A percentile compares a stretch with the other conserved stretches of the same genome.
phyloP scores from a whole-genome alignment of 2,797 vertebrate species.

The Spinibarbus caldwelli region DNA sequence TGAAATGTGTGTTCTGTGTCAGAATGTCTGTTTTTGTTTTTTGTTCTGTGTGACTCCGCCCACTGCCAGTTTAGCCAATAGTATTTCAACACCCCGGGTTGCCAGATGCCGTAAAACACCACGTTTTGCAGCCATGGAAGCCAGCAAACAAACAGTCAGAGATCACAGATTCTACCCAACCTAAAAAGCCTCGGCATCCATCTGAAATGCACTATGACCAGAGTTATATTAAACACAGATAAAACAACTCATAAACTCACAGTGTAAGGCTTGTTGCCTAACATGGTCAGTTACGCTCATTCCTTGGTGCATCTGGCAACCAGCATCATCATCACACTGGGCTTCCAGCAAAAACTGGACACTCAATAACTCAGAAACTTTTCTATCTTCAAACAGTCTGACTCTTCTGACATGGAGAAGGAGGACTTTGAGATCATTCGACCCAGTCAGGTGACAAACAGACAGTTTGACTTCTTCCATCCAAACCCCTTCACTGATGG shows the following conservation, averaged over 20 bases:
- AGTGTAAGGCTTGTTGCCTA: no score
- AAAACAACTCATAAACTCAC: no score
- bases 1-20: no score
- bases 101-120: not conserved
- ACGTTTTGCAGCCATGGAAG: not conserved
- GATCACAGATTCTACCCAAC: no score
- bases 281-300: not conserved
- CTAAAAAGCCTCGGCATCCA: no score
- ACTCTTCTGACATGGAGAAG: constrained; percentile 72
- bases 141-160: no score
- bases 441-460: constrained; percentile 57
- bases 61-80: no score
- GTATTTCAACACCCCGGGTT: no score
- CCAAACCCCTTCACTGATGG: constrained; percentile 91
- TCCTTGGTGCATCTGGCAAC: not conserved
- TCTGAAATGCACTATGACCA: not conserved
- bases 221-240: not conserved
- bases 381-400: constrained; percentile 48
- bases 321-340: not conserved
- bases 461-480: constrained; percentile 91
- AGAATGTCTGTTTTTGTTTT: no score
- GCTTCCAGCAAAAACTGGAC: not conserved
- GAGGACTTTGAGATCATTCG: constrained; percentile 78
- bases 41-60: no score
- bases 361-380: not conserved